Base-by-base conservation (phyloP, 2,113 vertebrate species). In the Dasyurus viverrinus region DNA sequence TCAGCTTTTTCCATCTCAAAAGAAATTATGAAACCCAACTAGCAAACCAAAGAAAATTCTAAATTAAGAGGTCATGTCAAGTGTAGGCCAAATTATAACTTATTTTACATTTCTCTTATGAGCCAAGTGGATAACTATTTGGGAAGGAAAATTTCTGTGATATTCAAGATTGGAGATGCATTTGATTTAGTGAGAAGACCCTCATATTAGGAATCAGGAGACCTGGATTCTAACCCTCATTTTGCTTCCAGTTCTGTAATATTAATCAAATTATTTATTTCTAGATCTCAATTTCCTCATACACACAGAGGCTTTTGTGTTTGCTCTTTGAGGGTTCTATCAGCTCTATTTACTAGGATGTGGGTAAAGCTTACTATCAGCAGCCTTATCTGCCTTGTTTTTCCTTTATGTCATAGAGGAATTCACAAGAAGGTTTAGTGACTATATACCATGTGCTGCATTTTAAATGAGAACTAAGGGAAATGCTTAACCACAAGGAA, bases 401-500 rank as follows among this genome's bases (percentile, higher is more conserved):
- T 60, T 76, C 36, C 36, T 76, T 84, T 84, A 68, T 42, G 68
- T 42, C n/a, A 42, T n/a, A 84, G 68, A 84, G 68, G 30, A 84
- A 84, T 84, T 42, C 68, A 84, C 1, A 26, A 42, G 36, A 84
- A 42, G 19, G 36, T n/a, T 84, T 84, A 84, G 6, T 42, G 68
- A 84, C n/a, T 84, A 42, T 42, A 84, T 19, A 57, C 54, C 92
- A 50, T 14, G n/a, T 26, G 57, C 10, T 26, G 57, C 10, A 25
- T 4, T 92, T 92, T 94, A 55, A 95, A 96, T 84, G 53, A 93
- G 30, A 95, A 7, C 0, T 95, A 8, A 90, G 50, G 23, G 92
- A 96, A 94, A 94, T n/a, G 0, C 42, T 50, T 92, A 4, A 76
- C 42, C 42, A 53, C 12, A 54, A 95, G 53, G 22, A 94, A 96